Percentiles rank a stretch among this genome's conserved stretches.
These are phyloP conservation scores for Troides oblongomaculatus DNA, from an alignment of 2,888 invertebrate genomes.

Conservation along the genomic window DNA sequence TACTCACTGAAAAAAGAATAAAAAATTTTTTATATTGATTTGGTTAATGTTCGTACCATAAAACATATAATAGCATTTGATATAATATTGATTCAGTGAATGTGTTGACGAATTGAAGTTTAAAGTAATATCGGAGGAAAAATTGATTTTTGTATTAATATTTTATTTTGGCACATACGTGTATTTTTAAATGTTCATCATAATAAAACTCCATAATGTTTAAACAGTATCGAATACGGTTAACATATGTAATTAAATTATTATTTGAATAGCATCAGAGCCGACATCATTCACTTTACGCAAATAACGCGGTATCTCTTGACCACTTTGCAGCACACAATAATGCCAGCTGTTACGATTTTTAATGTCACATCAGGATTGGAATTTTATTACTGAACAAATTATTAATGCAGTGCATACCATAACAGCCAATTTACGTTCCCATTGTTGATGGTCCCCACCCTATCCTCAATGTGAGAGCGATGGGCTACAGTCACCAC, in stretches of 20 bases:
- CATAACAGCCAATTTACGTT: no score
- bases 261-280: slow-evolving; percentile 1
- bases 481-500: no score
- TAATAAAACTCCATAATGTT: background rate
- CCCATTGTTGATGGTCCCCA: no score
- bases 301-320: background rate
- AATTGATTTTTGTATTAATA: no score
- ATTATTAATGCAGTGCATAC: slow-evolving; percentile 2
- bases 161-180: background rate
- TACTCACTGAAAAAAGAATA: background rate
- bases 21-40: no score
- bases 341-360: slow-evolving; percentile 10
- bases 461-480: no score
- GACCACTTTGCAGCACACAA: background rate
- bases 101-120: no score
- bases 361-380: slow-evolving; percentile 6
- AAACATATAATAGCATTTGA: no score
- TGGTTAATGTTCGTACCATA: no score
- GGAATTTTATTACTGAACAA: slow-evolving; percentile 5
- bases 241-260: background rate
- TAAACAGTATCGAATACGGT: background rate
- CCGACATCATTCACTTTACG: background rate
- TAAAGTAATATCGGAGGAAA: no score
- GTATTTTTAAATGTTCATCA: background rate
- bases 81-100: no score